Evolutionary conservation across 2,113 vertebrate genomes (phyloP).

Genomic region (Tupaia tana): DNA sequence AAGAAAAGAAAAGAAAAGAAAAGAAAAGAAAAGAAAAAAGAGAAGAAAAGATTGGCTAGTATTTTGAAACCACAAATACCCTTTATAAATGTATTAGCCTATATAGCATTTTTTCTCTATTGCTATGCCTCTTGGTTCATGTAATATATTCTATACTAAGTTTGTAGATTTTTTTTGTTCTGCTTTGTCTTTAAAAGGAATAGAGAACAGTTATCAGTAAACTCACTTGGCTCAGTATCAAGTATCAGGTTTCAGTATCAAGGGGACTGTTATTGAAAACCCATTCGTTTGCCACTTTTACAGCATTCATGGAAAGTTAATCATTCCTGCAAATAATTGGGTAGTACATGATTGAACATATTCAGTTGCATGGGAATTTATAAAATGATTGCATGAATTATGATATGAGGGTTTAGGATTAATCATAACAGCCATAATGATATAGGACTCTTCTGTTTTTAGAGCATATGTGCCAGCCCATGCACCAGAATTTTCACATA

Average conservation of each 20-base stretch:
- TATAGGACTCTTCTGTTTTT: background rate
- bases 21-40: too few species aligned
- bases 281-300: background rate
- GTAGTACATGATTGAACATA: conserved; percentile 7
- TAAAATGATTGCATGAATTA: background rate
- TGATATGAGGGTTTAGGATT: background rate
- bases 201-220: background rate
- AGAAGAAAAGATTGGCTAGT: background rate
- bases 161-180: background rate
- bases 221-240: background rate
- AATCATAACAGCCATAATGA: background rate
- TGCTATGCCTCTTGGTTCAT: background rate
- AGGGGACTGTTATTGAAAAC: background rate
- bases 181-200: background rate
- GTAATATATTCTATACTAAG: background rate
- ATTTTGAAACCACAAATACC: background rate
- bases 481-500: background rate
- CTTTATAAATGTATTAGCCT: background rate
- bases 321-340: background rate
- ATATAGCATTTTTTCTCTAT: background rate
- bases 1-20: too few species aligned
- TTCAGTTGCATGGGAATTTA: background rate
- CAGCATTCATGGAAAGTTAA: background rate
- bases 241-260: background rate
- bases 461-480: background rate